Evolutionary conservation across 2,113 vertebrate species (phyloP), one percentile per base, ranked within the genome.

Genomic region (Oriolus oriolus): DNA sequence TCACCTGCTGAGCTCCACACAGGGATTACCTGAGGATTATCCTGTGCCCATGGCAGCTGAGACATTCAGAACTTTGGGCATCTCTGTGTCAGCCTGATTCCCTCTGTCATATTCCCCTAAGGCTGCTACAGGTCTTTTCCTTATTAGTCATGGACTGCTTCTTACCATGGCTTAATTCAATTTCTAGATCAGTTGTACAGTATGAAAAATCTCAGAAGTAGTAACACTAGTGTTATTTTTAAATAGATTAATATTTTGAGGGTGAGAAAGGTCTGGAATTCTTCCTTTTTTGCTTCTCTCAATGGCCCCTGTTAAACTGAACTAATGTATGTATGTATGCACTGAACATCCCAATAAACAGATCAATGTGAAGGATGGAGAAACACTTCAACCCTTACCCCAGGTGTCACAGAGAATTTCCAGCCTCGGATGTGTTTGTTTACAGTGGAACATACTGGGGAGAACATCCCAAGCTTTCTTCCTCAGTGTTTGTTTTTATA

Each of bases 261-360:
- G 9, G 14, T 1, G 2, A 57, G 24, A 50, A 64, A 33, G 27
- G 16, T 75, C 52, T 68, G 22, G 45, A 70, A 30, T 57, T 82
- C 30, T 39, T 44, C 7, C 26, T n/a, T 77, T 56, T 56, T 37
- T 22, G 1, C 42, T 78, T 93, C 42, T 82, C 65, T 39, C 56
- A 52, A 27, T 1, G 14, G 33, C 27, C 24, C 12, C 16, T 31
- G 3, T 42, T 56, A 41, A 92, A 69, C 20, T 21, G 33, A 92
- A 45, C 15, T 17, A 23, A 47, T 0, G 1, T 10, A 7, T 22
- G 1, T 10, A 7, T 22, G 5, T 27, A 4, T 10, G 24, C 53
- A 13, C 16, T 35, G 54, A 90, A 24, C 19, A 18, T 44, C 39
- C 69, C 42, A 30, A 10, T 19, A 56, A 53, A 16, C 22, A 71